Percentiles rank a stretch among this genome's conserved stretches.
phyloP scores from a whole-genome alignment of 92 coral and sea anemone genomes.

The Parazoanthus atlanticus region DNA sequence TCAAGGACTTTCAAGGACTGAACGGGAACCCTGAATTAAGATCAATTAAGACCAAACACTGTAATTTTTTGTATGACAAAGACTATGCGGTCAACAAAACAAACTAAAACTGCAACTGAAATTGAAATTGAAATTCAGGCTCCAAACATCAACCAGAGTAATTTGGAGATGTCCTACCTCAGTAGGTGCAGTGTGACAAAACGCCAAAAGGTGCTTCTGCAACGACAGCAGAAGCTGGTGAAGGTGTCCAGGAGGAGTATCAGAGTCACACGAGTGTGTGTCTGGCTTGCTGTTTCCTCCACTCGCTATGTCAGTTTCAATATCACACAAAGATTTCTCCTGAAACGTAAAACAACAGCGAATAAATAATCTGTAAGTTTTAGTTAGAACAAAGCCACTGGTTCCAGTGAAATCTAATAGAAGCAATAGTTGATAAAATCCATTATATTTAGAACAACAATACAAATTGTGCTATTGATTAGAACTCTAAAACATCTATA shows the following conservation, averaged over 20 bases:
- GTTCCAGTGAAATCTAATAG: background rate
- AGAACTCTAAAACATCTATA: too few species aligned
- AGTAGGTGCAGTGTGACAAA: slow-evolving; percentile 59
- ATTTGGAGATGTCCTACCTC: slow-evolving; percentile 6
- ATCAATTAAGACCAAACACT: too few species aligned
- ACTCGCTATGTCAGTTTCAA: slow-evolving; percentile 45
- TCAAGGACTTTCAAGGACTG: too few species aligned
- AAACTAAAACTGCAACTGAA: background rate
- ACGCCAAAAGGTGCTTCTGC: slow-evolving; percentile 82
- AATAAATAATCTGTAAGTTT: background rate
- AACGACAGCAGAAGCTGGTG: slow-evolving; percentile 69
- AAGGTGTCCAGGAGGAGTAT: slow-evolving; percentile 54
- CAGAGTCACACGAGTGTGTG: slow-evolving; percentile 10
- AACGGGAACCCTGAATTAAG: too few species aligned
- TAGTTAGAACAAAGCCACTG: background rate
- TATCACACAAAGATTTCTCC: slow-evolving; percentile 53
- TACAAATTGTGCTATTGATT: too few species aligned
- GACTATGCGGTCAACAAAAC: too few species aligned
- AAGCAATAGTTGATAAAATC: too few species aligned
- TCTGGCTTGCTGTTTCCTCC: slow-evolving; percentile 23
- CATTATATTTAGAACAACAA: too few species aligned
- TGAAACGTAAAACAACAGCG: background rate
- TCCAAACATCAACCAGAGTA: background rate
- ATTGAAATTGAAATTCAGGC: too few species aligned
- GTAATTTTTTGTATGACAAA: too few species aligned